These are phyloP conservation scores for Onchidella celtica DNA, from an alignment of 2,888 invertebrate species.

Conservation along the genomic window DNA sequence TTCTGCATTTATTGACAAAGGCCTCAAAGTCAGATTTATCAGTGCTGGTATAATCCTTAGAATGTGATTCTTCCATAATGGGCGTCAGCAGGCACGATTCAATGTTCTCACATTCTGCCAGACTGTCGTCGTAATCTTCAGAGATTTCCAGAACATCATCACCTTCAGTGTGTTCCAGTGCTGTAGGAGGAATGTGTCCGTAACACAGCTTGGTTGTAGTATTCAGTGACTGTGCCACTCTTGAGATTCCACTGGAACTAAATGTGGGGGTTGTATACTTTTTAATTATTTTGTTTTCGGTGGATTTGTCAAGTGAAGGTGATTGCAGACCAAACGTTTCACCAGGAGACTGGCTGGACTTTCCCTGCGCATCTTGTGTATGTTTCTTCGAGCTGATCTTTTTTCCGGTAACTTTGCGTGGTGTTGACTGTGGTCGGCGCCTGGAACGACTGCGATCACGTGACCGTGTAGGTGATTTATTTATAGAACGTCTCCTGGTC, in stretches of 20 bases:
- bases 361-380: no score
- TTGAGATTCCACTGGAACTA: background rate
- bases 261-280: no score
- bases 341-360: no score
- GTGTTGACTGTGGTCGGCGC: background rate
- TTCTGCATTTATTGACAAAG: constrained; percentile 21
- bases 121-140: background rate
- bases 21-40: constrained; percentile 22
- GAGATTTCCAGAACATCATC: background rate
- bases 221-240: background rate
- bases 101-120: constrained; percentile 3
- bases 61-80: constrained; percentile 16
- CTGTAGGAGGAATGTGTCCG: background rate
- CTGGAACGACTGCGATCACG: background rate
- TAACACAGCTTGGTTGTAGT: no score
- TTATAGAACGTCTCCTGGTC: background rate
- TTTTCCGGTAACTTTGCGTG: no score
- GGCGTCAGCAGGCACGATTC: constrained; percentile 23
- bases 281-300: no score
- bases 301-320: no score
- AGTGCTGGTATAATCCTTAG: background rate
- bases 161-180: background rate
- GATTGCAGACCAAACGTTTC: no score
- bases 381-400: no score
- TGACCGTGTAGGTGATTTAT: background rate